A percentile compares a stretch with the other conserved stretches of the same genome.
phyloP scores from a whole-genome alignment of 2,888 invertebrate genomes.

The Lasioglossum oenotherae region DNA sequence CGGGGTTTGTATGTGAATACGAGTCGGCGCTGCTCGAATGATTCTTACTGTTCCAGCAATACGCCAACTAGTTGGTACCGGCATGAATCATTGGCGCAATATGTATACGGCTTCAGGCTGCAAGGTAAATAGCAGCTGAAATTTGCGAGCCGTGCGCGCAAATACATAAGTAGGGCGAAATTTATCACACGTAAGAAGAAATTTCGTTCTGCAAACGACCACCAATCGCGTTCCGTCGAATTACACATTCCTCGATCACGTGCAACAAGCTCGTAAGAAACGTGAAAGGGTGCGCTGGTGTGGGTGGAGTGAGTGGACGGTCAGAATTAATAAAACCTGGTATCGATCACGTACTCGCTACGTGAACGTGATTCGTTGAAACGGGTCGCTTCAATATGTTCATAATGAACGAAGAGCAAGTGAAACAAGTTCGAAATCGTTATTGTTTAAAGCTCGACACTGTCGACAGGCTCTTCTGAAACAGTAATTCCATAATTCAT shows the following conservation, averaged over 20 bases:
- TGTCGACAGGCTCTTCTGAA: background rate
- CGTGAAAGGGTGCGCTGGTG: background rate
- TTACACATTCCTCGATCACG: slow-evolving; percentile 2
- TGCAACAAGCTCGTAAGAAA: background rate
- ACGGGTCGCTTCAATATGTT: background rate
- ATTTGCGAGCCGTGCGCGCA: background rate
- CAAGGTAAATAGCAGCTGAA: slow-evolving; percentile 8
- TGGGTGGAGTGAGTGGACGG: background rate
- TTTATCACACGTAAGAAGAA: slow-evolving; percentile 1
- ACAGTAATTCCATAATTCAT: slow-evolving; percentile 33
- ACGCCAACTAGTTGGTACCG: background rate
- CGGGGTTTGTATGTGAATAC: background rate
- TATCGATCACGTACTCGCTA: slow-evolving; percentile 29
- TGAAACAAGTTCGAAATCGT: slow-evolving; percentile 14
- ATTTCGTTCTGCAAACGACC: background rate
- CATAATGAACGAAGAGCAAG: slow-evolving; percentile 22
- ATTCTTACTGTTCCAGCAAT: background rate
- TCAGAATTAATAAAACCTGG: slow-evolving; percentile 33
- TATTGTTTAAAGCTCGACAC: background rate
- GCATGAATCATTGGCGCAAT: background rate
- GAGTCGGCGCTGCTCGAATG: background rate
- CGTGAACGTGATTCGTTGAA: slow-evolving; percentile 13
- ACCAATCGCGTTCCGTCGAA: slow-evolving; percentile 21
- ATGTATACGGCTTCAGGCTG: background rate
- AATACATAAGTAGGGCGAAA: background rate